phyloP scores from a whole-genome alignment of 2,888 invertebrate species.

The Petrolisthes manimaculis region DNA sequence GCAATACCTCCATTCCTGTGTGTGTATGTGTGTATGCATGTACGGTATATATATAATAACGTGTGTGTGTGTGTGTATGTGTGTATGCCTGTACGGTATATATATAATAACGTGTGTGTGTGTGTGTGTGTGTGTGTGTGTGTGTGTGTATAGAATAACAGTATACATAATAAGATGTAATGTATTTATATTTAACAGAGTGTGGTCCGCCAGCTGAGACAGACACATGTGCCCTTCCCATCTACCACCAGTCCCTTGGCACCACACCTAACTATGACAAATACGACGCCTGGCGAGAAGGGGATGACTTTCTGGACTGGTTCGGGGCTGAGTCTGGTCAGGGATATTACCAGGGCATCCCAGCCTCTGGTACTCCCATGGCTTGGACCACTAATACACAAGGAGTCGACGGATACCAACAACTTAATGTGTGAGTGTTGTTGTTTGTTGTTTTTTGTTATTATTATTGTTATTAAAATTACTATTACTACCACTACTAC shows the following conservation, averaged over 20 bases:
- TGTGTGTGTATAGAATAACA: no score
- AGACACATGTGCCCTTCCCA: slow-evolving; percentile 50
- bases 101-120: no score
- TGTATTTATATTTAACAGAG: not conserved
- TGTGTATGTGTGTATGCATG: no score
- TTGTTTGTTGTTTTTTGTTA: not conserved
- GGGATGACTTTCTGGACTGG: slow-evolving; percentile 35
- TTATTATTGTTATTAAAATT: no score
- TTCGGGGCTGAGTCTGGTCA: slow-evolving; percentile 27
- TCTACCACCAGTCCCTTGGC: slow-evolving; percentile 56
- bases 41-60: no score
- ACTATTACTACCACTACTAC: no score
- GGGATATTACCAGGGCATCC: slow-evolving; percentile 20
- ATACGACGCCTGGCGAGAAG: slow-evolving; percentile 32
- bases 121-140: no score
- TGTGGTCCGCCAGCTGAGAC: slow-evolving; percentile 25
- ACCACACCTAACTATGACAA: slow-evolving; percentile 16
- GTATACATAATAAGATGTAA: no score
- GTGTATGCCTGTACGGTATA: no score
- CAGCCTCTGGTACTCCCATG: slow-evolving; percentile 27
- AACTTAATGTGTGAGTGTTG: slow-evolving; percentile 33
- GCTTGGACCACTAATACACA: slow-evolving; percentile 32
- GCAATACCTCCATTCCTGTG: no score
- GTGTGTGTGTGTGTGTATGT: no score
- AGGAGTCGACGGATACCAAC: slow-evolving; percentile 28